Base-by-base conservation (phyloP, 2,113 vertebrate species). In the Siniperca knerii region DNA sequence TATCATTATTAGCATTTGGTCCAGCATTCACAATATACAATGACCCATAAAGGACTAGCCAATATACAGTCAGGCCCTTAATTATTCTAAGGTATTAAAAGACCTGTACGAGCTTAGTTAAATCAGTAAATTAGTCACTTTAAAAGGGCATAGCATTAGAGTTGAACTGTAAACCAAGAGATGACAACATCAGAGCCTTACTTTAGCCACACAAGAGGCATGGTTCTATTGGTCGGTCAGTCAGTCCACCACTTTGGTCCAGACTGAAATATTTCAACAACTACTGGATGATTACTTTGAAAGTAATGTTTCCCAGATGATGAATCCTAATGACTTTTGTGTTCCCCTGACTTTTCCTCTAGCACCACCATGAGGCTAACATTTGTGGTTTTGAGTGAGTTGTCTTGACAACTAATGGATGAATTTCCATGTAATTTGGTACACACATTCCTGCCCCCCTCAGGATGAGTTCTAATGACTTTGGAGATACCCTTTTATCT, bases 51-150 rank as follows among this genome's bases (percentile, higher is more conserved):
- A 48, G 15, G 2, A 15, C 16, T 37, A 7, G n/a, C 11, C 67
- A 73, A 50, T 54, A 54, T 25, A 12, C n/a, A 54, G 18, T 60
- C 68, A 50, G 67, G 15, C 23, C 25, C 21, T 25, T 66, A 48
- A 72, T 72, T 72, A 46, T 29, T 73, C 16, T 0, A 48, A 54
- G 8, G 44, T 23, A 35, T 52, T 74, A 60, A 73, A 42, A 79
- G 52, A 29, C 25, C 16, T 33, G 6, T 48, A n/a, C 3, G 2
- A 35, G 55, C 44, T 54, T 25, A 4, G 21, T 16, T 37, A 25
- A 69, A 48, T 57, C 46, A 84, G 48, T 75, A 46, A 46, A 44
- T 13, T 12, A 2, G 33, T 72, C 25, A 33, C 29, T 50, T 11
- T 35, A 37, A 65, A 48, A 61, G 18, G 29, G 9, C 9, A 37